Base-by-base conservation (phyloP, 1,140 invertebrate species). In the Oreohelix idahoensis region DNA sequence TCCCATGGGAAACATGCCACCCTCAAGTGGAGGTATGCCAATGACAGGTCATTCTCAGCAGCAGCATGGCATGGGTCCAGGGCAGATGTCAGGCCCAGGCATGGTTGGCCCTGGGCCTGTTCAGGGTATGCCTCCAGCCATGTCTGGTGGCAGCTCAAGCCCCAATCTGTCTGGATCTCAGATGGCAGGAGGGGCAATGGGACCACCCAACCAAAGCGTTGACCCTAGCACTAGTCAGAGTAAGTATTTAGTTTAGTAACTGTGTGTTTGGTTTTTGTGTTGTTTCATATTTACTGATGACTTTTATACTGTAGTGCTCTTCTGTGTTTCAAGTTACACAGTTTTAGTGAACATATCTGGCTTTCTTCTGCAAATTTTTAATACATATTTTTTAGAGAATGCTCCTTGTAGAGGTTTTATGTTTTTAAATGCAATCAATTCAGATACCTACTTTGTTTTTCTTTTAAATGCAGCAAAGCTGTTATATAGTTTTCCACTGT, bases 121-220 rank as follows among this genome's bases (percentile, higher is more conserved):
- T 49, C 79, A 81, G 79, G 71, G 66, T 39, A 75, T 83, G 81
- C 51, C 83, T 38, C 66, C 29, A 32, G 36, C 70, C 10, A 76
- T 80, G 73, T 79, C 78, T 75, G 71, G 73, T 35, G 69, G 45
- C 0, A 84, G 71, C 42, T 26, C 73, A n/a, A 80, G 58, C 23
- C 81, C 84, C 35, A 63, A 63, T 32, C 74, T 82, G 63, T 76
- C 81, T 11, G 79, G 73, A 15, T 51, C 83, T 45, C 83, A 84
- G 76, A 84, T 86, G 83, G 81, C 77, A 35, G 63, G 79, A 29
- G 83, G 74, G 26, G 75, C 83, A 29, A 86, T 86, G 85, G 85
- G 85, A 42, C 85, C 85, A 29, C 85, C 85, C 49, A 86, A 86
- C 69, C 85, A 86, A 75, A 84, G 79, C 73, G 81, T 86, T 49